Evolutionary conservation across 1,140 invertebrate species (phyloP), one percentile per base, ranked within the genome.

Genomic region (Atopsyche davidsoni): DNA sequence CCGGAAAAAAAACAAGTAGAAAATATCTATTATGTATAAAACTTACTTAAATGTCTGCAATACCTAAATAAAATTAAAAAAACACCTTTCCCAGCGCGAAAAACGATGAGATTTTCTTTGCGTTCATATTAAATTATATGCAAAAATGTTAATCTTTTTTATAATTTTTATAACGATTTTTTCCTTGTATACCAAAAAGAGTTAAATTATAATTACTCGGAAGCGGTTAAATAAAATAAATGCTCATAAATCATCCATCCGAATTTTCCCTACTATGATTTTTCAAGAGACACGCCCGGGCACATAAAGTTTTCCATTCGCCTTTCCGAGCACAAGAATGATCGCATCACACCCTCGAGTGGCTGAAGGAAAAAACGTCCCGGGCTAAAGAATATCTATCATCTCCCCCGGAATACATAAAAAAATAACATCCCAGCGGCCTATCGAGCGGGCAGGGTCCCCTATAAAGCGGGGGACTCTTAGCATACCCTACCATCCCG

Each of bases 371-470:
- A 57, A 48, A 52, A 48, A 52, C 45, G 42, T 17, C 24, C 46
- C 50, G n/a, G 36, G 50, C 55, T 49, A 53, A 57, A 53, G 55
- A 51, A 57, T 53, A 57, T 57, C 55, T 53, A 57, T 57, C 55
- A 57, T 50, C 55, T 48, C 41, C 54, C 50, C 50, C 55, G 42
- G 55, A 57, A 57, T 53, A 57, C 50, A 52, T 57, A 57, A 57
- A 57, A 54, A 57, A 57, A 53, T 56, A 56, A 56, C 53, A 55
- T 49, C 45, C 35, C 46, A 41, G 46, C 53, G 40, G 44, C 44
- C 35, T 45, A 50, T 49, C 53, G 31, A 24, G 42, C n/a, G 21
- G 41, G 41, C 2, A 2, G 21, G 41, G 32, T 13, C 35, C 14
- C 42, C 42, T 31, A 44, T 32, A 44, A 44, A 22, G 39, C 34